Percentiles rank a stretch among this genome's conserved stretches.
These are phyloP conservation scores for Synergus umbraculus DNA, from an alignment of 2,888 invertebrate genomes.

Conservation along the genomic window DNA sequence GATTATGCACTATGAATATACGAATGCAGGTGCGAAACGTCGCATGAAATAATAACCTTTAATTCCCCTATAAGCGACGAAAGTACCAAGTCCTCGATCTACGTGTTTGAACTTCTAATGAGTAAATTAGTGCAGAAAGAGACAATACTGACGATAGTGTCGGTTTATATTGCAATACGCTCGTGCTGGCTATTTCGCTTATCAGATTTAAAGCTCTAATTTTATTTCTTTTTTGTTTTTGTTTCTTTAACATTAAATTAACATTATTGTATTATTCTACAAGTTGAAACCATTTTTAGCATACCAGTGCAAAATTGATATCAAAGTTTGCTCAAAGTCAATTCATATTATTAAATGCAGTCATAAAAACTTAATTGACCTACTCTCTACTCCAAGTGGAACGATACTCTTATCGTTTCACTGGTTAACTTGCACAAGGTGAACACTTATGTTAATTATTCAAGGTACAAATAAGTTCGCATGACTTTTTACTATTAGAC, in stretches of 20 bases:
- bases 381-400: conserved; percentile 44
- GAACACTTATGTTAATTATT: conserved; percentile 70
- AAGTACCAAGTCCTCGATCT: conserved; percentile 45
- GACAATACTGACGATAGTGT: neutral
- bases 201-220: neutral
- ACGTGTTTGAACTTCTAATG: conserved; percentile 29
- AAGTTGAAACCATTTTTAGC: neutral
- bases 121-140: neutral
- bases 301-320: neutral
- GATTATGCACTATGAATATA: conserved; percentile 53
- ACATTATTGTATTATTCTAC: neutral
- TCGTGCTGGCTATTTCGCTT: neutral
- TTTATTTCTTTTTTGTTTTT: neutral
- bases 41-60: conserved; percentile 43
- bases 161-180: neutral
- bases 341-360: conserved; percentile 50
- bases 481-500: conserved; percentile 65
- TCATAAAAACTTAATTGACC: conserved; percentile 48
- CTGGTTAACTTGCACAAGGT: conserved; percentile 19
- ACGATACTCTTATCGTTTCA: conserved; percentile 9
- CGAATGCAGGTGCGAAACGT: conserved; percentile 41
- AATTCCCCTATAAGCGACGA: conserved; percentile 41
- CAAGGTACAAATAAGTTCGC: conserved; percentile 66
- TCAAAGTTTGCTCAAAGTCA: conserved; percentile 17
- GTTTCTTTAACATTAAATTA: neutral